Percentiles rank a stretch among this genome's conserved stretches.
Evolutionary conservation across 2,113 vertebrate species (phyloP).

Genomic region (Prietella phreatophila): DNA sequence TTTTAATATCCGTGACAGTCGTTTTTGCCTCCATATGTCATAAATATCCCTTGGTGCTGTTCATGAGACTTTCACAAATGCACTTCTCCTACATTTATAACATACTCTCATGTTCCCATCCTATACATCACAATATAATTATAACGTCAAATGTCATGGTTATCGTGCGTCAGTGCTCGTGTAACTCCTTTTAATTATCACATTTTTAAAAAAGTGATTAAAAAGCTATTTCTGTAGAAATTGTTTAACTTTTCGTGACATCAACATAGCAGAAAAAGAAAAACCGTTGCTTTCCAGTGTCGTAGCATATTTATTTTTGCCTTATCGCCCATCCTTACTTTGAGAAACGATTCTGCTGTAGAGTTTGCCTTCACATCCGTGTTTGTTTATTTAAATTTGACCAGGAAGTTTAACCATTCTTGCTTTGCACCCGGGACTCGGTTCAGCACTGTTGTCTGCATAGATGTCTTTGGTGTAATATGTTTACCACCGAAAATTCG

Average conservation of each 20-base stretch:
- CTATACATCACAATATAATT: background rate
- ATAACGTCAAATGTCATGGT: too few relatives aligned
- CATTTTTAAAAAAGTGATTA: background rate
- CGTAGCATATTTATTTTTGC: background rate
- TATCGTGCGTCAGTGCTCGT: background rate
- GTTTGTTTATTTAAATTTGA: background rate
- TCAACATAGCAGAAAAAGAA: background rate
- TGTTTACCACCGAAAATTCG: background rate
- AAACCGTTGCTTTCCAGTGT: background rate
- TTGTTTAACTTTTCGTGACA: background rate
- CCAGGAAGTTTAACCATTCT: background rate
- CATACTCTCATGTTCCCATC: background rate
- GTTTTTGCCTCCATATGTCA: background rate
- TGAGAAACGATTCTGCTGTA: background rate
- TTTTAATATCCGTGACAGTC: background rate
- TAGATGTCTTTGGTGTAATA: constrained; percentile 12
- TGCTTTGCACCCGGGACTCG: background rate
- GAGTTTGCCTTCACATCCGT: background rate
- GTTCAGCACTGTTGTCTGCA: background rate
- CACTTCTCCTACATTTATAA: background rate
- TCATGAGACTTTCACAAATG: too few relatives aligned
- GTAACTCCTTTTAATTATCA: background rate
- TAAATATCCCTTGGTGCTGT: background rate
- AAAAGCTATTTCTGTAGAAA: background rate
- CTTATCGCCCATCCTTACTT: background rate